These are phyloP conservation scores for Cheilosia vernalis DNA, from an alignment of 2,888 invertebrate species.

Conservation along the genomic window DNA sequence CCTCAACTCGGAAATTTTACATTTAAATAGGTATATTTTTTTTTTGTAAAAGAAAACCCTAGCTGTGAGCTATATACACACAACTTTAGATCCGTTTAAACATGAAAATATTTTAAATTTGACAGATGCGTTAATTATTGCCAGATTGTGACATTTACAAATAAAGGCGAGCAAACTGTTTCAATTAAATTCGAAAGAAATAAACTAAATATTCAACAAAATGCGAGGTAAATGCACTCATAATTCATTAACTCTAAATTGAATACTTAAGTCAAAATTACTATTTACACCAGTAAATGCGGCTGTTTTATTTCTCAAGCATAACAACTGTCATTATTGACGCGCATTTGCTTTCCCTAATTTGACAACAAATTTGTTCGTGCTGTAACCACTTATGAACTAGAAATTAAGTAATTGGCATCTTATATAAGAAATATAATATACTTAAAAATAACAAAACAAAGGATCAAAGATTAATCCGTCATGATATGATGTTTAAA, in stretches of 20 bases:
- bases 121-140: neutral
- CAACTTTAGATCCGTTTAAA: too few species aligned
- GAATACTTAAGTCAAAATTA: slow-evolving; percentile 30
- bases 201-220: slow-evolving; percentile 33
- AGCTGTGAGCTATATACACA: too few species aligned
- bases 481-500: slow-evolving; percentile 30
- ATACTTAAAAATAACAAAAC: slow-evolving; percentile 39
- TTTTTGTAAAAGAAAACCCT: too few species aligned
- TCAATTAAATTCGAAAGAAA: slow-evolving; percentile 12
- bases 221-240: slow-evolving; percentile 50
- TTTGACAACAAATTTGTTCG: slow-evolving; percentile 9
- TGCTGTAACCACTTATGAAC: slow-evolving; percentile 47
- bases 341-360: slow-evolving; percentile 36
- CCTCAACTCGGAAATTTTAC: too few species aligned
- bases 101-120: too few species aligned
- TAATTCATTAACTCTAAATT: slow-evolving; percentile 10
- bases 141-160: neutral
- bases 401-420: slow-evolving; percentile 71
- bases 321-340: slow-evolving; percentile 14
- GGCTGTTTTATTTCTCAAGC: neutral
- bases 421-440: slow-evolving; percentile 43
- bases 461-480: slow-evolving; percentile 36
- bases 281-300: slow-evolving; percentile 49
- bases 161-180: slow-evolving; percentile 11
- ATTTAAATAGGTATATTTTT: too few species aligned